Evolutionary conservation across 2,113 vertebrate genomes (phyloP), one percentile per base, ranked within the genome.

Genomic region (Macrotus californicus): DNA sequence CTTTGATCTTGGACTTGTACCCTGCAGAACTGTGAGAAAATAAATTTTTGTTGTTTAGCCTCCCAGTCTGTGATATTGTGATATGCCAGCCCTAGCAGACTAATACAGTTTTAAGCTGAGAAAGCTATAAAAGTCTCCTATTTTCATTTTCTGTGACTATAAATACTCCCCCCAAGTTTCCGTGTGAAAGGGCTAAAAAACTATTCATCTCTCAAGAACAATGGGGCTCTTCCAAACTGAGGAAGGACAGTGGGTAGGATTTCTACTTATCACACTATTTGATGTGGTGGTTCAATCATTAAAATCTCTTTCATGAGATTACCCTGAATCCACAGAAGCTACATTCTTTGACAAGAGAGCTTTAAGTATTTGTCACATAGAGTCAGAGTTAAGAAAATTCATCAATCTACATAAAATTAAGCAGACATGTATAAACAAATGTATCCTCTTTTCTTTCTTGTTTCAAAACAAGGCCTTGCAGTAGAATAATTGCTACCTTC

Each of bases 241-340:
- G 29, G 12, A 56, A 83, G 34, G 36, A 46, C 79, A n/a, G 26
- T 21, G 12, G 18, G 14, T 19, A 70, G 43, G 46, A 52, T 61
- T 95, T 80, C 36, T 52, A 59, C 54, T 14, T 87, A 41, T 56
- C 56, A 88, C 39, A 50, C 19, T 72, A 41, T 22, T 80, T 24
- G 7, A 54, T 36, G 26, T 13, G 21, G 43, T 26, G 8, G 12
- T 59, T 75, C 12, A 2, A 4, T 94, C 36, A 84, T 61, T 75
- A 39, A 85, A 93, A 75, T 91, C n/a, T 73, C 29, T 76, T 72
- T 92, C 64, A n/a, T 61, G 70, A 93, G 83, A 93, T 87, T 69
- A 94, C 13, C 61, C 46, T 83, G 52, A 50, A 22, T 34, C 59
- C 36, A 31, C 54, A 72, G 95, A 72, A 7, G 18, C 70, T 67